Base-by-base conservation (phyloP, 2,888 invertebrate species). In the Prionchulus punctatus region DNA sequence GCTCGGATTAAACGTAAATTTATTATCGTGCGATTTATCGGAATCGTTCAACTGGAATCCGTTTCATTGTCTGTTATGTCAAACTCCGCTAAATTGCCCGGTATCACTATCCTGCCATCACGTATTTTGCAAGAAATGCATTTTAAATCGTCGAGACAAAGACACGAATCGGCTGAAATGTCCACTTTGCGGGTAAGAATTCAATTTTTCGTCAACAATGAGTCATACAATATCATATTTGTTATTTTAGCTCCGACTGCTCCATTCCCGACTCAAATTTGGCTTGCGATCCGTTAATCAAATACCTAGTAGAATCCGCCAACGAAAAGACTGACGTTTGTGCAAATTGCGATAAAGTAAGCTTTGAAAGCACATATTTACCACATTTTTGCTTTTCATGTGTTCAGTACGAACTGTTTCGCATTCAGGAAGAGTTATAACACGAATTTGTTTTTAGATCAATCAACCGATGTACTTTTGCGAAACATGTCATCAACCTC, bases 401-500 rank as follows among this genome's bases (percentile, higher is more conserved):
- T 15, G 42, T 42, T 12, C 42, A 42, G 12, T n/a, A 42, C 42
- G 15, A n/a, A n/a, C n/a, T n/a, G n/a, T n/a, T n/a, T n/a, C n/a
- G n/a, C n/a, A n/a, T n/a, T n/a, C n/a, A n/a, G n/a, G n/a, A n/a
- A n/a, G n/a, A n/a, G n/a, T 48, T 18, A 47, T 3, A 27, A 18
- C 25, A 25, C 21, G 28, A 30, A 12, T 48, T 2, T 54, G 30
- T 43, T 61, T 65, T n/a, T 61, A 72, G 71, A 62, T 66, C 21
- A 60, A 61, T 1, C 66, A 65, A 49, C 81, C 81, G 57, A 84
- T 84, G 84, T 83, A 77, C 71, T 83, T 82, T 75, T 84, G 84
- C 75, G 82, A 81, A 69, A 84, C 84, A 51, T 84, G 84, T 69
- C 80, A 82, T 58, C 84, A 84, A 76, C 81, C 83, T 2, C 71